Base-by-base conservation (phyloP, 2,888 invertebrate species). In the Diaprepes abbreviatus region DNA sequence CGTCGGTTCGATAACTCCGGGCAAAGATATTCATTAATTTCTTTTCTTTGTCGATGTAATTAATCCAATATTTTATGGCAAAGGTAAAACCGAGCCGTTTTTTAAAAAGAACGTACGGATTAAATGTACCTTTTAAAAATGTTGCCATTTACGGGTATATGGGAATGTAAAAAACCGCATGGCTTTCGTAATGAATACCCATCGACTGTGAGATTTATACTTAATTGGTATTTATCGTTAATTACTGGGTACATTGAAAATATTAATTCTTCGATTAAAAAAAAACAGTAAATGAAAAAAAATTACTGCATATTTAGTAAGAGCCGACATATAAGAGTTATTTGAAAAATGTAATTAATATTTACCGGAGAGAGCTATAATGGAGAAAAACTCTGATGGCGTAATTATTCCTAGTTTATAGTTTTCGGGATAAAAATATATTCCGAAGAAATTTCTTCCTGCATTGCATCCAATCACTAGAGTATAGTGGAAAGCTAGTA, bases 41-140 rank as follows among this genome's bases (percentile, higher is more conserved):
- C 28, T 54, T 57, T 35, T 55, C 48, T 60, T 57, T 21, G 40
- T 16, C 24, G 21, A 45, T 57, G 45, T 58, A 66, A 66, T 66
- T 66, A 58, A 66, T 58, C 66, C 58, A 36, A 58, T 59, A 66
- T 66, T 58, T 66, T 66, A 58, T 48, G 43, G 65, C 40, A 48
- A 66, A 65, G 48, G 64, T 52, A 55, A 55, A 65, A 55, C 55
- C 35, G 16, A 33, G 52, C 24, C 43, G 33, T 57, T 65, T 38
- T 63, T 65, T 55, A 24, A 17, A 50, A 10, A 4, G 40, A 48
- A 60, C 12, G 17, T 12, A 12, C n/a, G 48, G 16, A 36, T 35
- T 43, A 52, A 52, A 62, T n/a, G 52, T 33, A 54, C 31, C 54
- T 54, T 43, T 52, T 40, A 65, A 65, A 66, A 66, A 58, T 31